A percentile compares a stretch with the other conserved stretches of the same genome.
These are phyloP conservation scores for Platycheirus albimanus DNA, from an alignment of 2,888 invertebrate genomes.

Conservation along the genomic window DNA sequence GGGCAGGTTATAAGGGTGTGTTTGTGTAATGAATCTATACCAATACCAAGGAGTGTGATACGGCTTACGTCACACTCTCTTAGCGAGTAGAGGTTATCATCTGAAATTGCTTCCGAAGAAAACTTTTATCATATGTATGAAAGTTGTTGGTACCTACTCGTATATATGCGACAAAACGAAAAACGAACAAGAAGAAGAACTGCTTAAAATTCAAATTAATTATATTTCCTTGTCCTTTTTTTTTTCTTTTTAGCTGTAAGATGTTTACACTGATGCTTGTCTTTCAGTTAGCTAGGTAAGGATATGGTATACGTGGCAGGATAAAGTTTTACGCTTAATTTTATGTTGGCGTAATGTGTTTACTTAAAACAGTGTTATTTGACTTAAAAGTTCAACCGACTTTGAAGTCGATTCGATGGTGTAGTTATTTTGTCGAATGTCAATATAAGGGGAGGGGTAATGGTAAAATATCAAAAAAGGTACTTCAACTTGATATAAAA, in stretches of 20 bases:
- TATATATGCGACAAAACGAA: too few relatives aligned
- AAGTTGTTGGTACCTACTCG: slow-evolving; percentile 5
- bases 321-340: slow-evolving; percentile 62
- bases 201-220: slow-evolving; percentile 69
- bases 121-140: slow-evolving; percentile 63
- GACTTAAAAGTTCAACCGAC: slow-evolving; percentile 46
- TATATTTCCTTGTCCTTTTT: slow-evolving; percentile 61
- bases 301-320: slow-evolving; percentile 30
- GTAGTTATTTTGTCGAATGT: slow-evolving; percentile 28
- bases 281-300: slow-evolving; percentile 29
- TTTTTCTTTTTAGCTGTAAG: neutral
- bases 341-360: slow-evolving; percentile 43
- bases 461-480: neutral
- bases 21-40: slow-evolving; percentile 25
- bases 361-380: slow-evolving; percentile 33
- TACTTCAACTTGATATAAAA: too few relatives aligned
- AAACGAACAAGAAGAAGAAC: slow-evolving; percentile 21
- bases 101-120: slow-evolving; percentile 38
- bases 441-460: slow-evolving; percentile 16
- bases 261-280: slow-evolving; percentile 27
- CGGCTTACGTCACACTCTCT: neutral
- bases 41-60: slow-evolving; percentile 2
- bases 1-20: slow-evolving; percentile 1
- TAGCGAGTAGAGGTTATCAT: slow-evolving; percentile 41
- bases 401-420: slow-evolving; percentile 20